phyloP scores from a whole-genome alignment of 2,888 invertebrate species.

The Odontocerum albicorne region DNA sequence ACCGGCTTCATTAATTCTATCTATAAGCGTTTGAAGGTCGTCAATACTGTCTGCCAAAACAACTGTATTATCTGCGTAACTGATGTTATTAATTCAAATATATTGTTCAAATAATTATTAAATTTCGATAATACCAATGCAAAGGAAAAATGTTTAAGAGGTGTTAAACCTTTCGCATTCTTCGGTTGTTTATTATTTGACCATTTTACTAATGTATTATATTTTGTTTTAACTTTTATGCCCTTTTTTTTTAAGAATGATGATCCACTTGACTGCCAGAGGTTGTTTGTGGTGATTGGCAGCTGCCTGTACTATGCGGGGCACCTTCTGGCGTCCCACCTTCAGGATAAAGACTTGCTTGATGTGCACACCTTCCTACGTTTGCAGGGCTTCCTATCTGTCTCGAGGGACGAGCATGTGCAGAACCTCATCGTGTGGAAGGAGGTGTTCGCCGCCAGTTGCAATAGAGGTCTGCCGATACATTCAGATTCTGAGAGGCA shows the following conservation, averaged over 20 bases:
- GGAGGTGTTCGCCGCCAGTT: slow-evolving; percentile 66
- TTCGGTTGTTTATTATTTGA: no score
- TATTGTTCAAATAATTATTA: no score
- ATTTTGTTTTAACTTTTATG: no score
- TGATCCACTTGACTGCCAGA: slow-evolving; percentile 73
- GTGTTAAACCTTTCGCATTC: no score
- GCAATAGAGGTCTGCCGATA: slow-evolving; percentile 41
- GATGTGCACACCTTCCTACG: slow-evolving; percentile 76
- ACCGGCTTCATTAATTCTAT: no score
- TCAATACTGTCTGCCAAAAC: no score
- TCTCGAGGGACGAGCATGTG: slow-evolving; percentile 66
- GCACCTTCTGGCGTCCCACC: slow-evolving; percentile 76
- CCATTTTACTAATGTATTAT: no score
- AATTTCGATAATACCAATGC: no score
- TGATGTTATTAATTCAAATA: no score
- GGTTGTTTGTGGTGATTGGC: slow-evolving; percentile 69
- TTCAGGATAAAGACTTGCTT: slow-evolving; percentile 71
- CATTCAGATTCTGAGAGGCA: slow-evolving; percentile 12
- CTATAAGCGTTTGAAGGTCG: no score
- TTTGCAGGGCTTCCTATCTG: slow-evolving; percentile 71
- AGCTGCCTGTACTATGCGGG: slow-evolving; percentile 66
- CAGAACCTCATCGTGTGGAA: slow-evolving; percentile 76
- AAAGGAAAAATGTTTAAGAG: no score
- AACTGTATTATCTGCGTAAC: no score
- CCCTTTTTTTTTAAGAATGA: slow-evolving; percentile 70